Evolutionary conservation across 2,888 invertebrate species (phyloP).

Genomic region (Ligdia adustata): DNA sequence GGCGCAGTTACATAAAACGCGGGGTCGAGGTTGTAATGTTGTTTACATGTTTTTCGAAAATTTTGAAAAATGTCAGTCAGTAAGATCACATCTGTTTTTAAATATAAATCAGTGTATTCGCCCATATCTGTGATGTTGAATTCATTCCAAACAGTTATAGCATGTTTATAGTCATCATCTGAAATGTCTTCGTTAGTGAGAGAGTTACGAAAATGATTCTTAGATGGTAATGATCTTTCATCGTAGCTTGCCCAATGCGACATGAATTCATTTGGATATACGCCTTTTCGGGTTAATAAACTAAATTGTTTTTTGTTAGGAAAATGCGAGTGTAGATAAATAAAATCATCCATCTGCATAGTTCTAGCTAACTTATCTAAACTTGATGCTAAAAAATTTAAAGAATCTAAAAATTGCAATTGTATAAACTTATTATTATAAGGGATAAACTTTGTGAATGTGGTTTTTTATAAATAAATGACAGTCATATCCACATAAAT

Average conservation of each 20-base stretch:
- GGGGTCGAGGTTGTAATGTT: constrained; percentile 19
- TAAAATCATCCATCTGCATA: background rate
- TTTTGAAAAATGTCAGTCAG: constrained; percentile 13
- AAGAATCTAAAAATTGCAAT: background rate
- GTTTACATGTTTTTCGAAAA: constrained; percentile 8
- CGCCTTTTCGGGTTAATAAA: background rate
- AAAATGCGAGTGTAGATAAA: background rate
- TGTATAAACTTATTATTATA: background rate
- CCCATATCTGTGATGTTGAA: constrained; percentile 10
- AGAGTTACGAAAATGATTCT: background rate
- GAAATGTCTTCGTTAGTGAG: background rate
- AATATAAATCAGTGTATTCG: constrained; percentile 9
- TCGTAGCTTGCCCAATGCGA: background rate
- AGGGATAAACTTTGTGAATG: constrained; percentile 10
- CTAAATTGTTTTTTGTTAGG: background rate
- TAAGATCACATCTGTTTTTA: background rate
- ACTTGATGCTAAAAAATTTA: background rate
- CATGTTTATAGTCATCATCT: constrained; percentile 8
- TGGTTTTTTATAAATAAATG: constrained; percentile 16
- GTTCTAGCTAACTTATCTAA: background rate
- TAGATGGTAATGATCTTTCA: background rate
- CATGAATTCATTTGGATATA: background rate
- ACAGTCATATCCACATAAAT: constrained; percentile 22
- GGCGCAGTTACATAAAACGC: constrained; percentile 21
- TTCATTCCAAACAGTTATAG: constrained; percentile 2